Percentiles rank a stretch among this genome's conserved stretches.
Evolutionary conservation across 2,888 invertebrate species (phyloP).

Genomic region (Agelastica alni): DNA sequence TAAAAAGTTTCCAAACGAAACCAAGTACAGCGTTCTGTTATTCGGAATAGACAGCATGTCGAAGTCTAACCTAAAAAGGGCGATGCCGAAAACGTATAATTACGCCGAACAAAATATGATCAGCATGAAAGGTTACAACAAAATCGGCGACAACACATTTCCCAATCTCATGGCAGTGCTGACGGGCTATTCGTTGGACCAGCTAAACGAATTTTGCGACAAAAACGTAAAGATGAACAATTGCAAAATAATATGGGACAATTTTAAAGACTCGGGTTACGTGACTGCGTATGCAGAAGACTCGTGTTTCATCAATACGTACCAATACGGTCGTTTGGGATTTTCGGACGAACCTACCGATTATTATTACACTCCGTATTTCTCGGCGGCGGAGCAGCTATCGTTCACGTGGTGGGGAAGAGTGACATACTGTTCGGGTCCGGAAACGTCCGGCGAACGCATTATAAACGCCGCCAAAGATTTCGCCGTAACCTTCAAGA

Average conservation of each 20-base stretch:
- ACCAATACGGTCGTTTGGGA: constrained; percentile 73
- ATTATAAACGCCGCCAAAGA: constrained; percentile 71
- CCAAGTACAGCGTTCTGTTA: constrained; percentile 65
- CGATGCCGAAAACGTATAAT: constrained; percentile 72
- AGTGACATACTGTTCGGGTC: constrained; percentile 65
- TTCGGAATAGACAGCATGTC: constrained; percentile 88
- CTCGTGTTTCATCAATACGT: constrained; percentile 71
- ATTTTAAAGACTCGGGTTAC: constrained; percentile 71
- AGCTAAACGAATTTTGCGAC: constrained; percentile 58
- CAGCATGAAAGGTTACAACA: constrained; percentile 55
- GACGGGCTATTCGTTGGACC: constrained; percentile 63
- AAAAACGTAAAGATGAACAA: constrained; percentile 67
- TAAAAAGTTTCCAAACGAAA: constrained; percentile 53
- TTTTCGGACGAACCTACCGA: constrained; percentile 77
- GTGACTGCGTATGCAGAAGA: constrained; percentile 83
- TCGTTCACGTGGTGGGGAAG: constrained; percentile 58
- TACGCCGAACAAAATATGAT: constrained; percentile 64
- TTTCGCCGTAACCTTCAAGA: constrained; percentile 59
- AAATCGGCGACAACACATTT: constrained; percentile 87
- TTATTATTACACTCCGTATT: constrained; percentile 77
- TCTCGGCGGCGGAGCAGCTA: constrained; percentile 67
- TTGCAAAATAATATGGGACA: constrained; percentile 78
- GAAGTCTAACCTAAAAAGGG: constrained; percentile 72
- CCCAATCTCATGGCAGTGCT: constrained; percentile 86
- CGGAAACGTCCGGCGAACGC: constrained; percentile 67